Evolutionary conservation across 1,140 invertebrate species (phyloP).

Genomic region (Pseudoatta argentina): DNA sequence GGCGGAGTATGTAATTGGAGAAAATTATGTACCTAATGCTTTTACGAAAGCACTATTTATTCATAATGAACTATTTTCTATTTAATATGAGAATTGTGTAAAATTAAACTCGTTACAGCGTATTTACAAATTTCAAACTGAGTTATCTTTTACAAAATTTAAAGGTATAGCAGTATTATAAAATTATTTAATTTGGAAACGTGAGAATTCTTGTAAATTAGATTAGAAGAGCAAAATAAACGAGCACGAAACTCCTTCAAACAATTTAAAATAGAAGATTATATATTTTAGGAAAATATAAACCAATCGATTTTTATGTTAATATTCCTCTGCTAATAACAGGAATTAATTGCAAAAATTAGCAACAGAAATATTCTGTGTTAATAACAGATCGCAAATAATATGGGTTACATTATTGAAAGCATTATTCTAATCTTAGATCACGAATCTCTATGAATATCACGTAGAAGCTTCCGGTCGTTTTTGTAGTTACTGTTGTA

Average conservation of each 20-base stretch:
- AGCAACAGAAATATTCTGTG: neutral
- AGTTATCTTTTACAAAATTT: neutral
- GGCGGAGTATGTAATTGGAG: neutral
- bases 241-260: neutral
- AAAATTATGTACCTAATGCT: neutral
- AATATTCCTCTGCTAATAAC: neutral
- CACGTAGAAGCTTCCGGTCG: constrained; percentile 1
- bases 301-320: neutral
- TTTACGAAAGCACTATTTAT: constrained; percentile 1
- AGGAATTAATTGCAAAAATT: neutral
- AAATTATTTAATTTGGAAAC: neutral
- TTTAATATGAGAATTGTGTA: neutral
- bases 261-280: neutral
- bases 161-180: neutral
- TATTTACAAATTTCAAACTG: neutral
- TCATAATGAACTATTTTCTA: neutral
- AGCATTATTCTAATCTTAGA: constrained; percentile 29
- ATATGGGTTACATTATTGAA: neutral
- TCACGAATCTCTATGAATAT: constrained; percentile 24
- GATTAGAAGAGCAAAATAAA: constrained; percentile 16
- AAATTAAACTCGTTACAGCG: neutral
- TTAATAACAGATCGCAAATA: neutral
- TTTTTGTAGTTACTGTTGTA: constrained; percentile 25
- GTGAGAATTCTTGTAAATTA: neutral
- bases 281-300: neutral